Percentiles rank a stretch among this genome's conserved stretches.
Conservation (phyloP, 2,888 invertebrate genomes). For the Rambutsinella grinnellia region DNA sequence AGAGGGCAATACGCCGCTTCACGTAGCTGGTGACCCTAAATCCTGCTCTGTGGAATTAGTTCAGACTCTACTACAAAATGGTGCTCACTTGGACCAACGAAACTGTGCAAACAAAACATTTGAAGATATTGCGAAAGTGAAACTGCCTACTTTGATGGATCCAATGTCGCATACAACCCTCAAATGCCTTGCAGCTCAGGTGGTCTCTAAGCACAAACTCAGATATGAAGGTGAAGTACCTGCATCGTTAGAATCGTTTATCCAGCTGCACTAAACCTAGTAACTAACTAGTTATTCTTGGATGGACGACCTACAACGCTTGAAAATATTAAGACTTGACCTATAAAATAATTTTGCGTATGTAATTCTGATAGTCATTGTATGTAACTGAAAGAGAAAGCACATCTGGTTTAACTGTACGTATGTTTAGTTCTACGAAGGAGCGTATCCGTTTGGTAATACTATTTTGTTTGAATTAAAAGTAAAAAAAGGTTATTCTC, state of each 20-base stretch:
- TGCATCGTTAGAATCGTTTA: constrained; percentile 69
- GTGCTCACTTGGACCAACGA: constrained; percentile 87
- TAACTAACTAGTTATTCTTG: too few species aligned
- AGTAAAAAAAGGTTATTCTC: too few species aligned
- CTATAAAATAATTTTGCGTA: constrained; percentile 41
- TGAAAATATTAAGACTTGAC: constrained; percentile 51
- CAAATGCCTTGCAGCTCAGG: constrained; percentile 87
- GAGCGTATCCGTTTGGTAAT: constrained; percentile 28
- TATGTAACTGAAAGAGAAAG: neutral
- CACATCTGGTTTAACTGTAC: neutral
- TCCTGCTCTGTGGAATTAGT: constrained; percentile 79
- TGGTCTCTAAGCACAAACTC: constrained; percentile 73
- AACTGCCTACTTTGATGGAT: constrained; percentile 74
- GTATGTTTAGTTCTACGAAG: constrained; percentile 9
- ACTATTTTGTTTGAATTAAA: constrained; percentile 37
- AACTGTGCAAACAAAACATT: constrained; percentile 84
- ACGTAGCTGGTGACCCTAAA: constrained; percentile 79
- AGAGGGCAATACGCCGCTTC: constrained; percentile 89
- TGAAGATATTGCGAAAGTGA: constrained; percentile 72
- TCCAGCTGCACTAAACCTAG: constrained; percentile 69
- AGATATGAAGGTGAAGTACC: constrained; percentile 70
- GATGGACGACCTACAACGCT: constrained; percentile 43
- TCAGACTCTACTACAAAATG: constrained; percentile 80
- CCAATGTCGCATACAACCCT: constrained; percentile 84
- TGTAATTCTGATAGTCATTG: constrained; percentile 16